Percentiles rank a stretch among this genome's conserved stretches.
These are phyloP conservation scores for Cryptotermes secundus DNA, from an alignment of 1,140 invertebrate species.

Conservation along the genomic window DNA sequence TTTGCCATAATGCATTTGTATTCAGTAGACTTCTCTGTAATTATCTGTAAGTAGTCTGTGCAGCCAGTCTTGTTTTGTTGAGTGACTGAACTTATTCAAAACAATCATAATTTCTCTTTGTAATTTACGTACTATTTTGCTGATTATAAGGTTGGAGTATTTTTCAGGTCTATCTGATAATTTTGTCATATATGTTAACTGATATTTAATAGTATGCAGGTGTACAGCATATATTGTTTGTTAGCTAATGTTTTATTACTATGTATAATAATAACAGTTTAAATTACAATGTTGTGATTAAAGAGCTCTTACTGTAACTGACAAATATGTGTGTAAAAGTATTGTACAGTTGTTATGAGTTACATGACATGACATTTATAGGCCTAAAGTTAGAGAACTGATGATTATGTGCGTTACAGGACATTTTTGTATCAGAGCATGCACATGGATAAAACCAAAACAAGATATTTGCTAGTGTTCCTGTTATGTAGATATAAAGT, in stretches of 20 bases:
- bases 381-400: neutral
- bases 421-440: neutral
- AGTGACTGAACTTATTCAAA: neutral
- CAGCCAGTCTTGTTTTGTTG: neutral
- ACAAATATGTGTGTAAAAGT: neutral
- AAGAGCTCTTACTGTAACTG: neutral
- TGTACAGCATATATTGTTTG: conserved; percentile 4
- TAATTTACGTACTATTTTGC: neutral
- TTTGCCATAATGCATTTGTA: neutral
- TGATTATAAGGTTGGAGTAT: neutral
- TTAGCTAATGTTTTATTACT: neutral
- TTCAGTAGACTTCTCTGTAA: neutral
- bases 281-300: neutral
- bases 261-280: neutral
- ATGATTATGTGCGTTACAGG: neutral
- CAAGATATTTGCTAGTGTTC: neutral
- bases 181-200: neutral
- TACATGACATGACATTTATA: neutral
- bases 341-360: neutral
- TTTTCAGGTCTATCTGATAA: too few species aligned
- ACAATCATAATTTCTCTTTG: neutral
- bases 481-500: neutral
- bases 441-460: neutral
- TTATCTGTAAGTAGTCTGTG: neutral
- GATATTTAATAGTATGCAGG: neutral